Percentiles rank a stretch among this genome's conserved stretches.
Conservation (phyloP, 2,888 invertebrate species). For the Ophion obscuratus region DNA sequence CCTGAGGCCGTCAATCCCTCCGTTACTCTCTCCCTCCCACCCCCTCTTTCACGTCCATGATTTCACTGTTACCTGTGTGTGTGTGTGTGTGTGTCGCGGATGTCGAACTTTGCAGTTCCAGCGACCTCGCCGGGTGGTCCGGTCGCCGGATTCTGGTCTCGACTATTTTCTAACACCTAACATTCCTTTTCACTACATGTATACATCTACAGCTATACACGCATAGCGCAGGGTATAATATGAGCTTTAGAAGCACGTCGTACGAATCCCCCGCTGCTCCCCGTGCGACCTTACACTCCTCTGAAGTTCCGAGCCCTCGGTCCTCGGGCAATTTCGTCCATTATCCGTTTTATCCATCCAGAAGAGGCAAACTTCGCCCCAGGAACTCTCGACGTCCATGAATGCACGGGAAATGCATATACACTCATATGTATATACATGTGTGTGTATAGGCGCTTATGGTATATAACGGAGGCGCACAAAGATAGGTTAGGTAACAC, state of each 20-base stretch:
- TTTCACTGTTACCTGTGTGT: constrained; percentile 23
- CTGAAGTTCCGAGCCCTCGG: constrained; percentile 46
- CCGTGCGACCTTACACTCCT: constrained; percentile 38
- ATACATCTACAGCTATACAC: constrained; percentile 11
- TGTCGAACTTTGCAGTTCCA: constrained; percentile 67
- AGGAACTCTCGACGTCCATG: constrained; percentile 55
- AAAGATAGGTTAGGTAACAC: constrained; percentile 36
- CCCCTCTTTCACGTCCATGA: not conserved
- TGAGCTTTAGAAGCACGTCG: constrained; percentile 25
- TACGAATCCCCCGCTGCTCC: constrained; percentile 53
- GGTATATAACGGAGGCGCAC: constrained; percentile 1
- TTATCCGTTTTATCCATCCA: constrained; percentile 65
- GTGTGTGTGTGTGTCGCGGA: constrained; percentile 39
- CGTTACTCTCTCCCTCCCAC: not conserved
- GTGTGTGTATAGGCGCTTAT: not conserved
- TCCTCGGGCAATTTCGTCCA: constrained; percentile 68
- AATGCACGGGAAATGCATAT: constrained; percentile 57
- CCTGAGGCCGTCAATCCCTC: constrained; percentile 30
- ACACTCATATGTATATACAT: not conserved
- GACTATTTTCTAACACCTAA: constrained; percentile 56
- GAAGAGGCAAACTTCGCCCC: constrained; percentile 66
- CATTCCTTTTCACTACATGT: constrained; percentile 11
- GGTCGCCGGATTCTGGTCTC: constrained; percentile 52
- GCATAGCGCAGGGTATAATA: constrained; percentile 15
- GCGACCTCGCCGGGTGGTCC: constrained; percentile 57